A percentile compares a stretch with the other conserved stretches of the same genome.
phyloP scores from a whole-genome alignment of 2,797 vertebrate genomes.

The Clamator glandarius region DNA sequence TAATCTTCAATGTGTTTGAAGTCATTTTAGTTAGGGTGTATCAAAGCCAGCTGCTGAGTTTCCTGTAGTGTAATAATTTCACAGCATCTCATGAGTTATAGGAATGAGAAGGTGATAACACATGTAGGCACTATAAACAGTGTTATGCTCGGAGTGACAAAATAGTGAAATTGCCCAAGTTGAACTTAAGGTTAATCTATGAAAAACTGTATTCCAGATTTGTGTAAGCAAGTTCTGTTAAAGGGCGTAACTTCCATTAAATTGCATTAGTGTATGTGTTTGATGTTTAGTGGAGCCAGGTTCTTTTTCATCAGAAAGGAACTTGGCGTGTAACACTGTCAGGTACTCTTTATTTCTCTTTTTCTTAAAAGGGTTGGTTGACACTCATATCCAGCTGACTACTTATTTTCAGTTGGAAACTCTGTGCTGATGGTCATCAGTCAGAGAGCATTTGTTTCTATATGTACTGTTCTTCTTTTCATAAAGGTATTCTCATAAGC shows the following conservation, averaged over 20 bases:
- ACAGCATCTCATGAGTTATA: not conserved
- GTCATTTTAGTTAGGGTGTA: not conserved
- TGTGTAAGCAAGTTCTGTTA: not conserved
- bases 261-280: not conserved
- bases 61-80: not conserved
- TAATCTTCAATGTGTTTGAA: conserved; percentile 50
- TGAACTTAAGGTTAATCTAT: not conserved
- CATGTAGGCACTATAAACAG: not conserved
- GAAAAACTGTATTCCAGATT: not conserved
- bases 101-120: not conserved
- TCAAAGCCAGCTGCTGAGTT: not conserved
- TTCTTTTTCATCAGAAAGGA: not conserved
- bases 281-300: not conserved
- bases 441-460: not conserved
- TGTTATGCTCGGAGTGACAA: not conserved
- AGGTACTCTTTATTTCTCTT: not conserved
- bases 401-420: not conserved
- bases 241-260: not conserved
- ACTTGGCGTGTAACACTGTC: not conserved
- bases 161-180: not conserved
- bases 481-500: not conserved
- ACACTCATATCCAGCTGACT: not conserved
- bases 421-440: not conserved
- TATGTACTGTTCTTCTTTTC: not conserved
- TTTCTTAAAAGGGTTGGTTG: not conserved